Conservation (phyloP, 2,113 vertebrate genomes). For the Tenebrosternarchus preto region DNA sequence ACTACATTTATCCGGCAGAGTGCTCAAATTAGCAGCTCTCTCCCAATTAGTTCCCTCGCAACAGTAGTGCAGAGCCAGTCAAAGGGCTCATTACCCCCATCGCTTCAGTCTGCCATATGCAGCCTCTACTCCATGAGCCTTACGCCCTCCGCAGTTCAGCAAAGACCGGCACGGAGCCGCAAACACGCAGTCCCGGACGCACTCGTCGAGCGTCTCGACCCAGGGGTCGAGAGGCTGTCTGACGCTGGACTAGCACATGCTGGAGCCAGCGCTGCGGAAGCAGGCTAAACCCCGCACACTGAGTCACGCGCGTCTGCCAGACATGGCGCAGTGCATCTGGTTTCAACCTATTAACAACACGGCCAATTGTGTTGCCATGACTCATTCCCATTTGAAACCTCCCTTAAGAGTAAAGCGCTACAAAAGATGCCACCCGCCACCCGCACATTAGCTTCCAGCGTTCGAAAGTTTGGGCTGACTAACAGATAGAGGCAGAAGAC, state of each 20-base stretch:
- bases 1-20: slow-evolving; percentile 79
- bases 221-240: background rate
- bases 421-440: background rate
- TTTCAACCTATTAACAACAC: slow-evolving; percentile 22
- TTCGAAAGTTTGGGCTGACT: slow-evolving; percentile 3
- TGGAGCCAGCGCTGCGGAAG: background rate
- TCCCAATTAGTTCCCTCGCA: slow-evolving; percentile 81
- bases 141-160: slow-evolving; percentile 33
- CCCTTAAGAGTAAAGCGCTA: slow-evolving; percentile 14
- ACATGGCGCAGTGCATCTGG: slow-evolving; percentile 43
- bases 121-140: slow-evolving; percentile 36
- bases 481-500: background rate
- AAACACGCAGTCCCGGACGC: slow-evolving; percentile 18
- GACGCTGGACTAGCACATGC: background rate
- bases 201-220: background rate
- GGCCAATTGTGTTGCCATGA: slow-evolving; percentile 24
- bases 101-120: slow-evolving; percentile 57
- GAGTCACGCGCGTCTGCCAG: slow-evolving; percentile 53
- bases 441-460: background rate
- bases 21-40: slow-evolving; percentile 78
- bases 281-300: background rate
- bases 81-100: slow-evolving; percentile 78
- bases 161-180: slow-evolving; percentile 17
- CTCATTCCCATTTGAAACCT: slow-evolving; percentile 35
- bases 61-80: slow-evolving; percentile 77